Evolutionary conservation across 2,888 invertebrate genomes (phyloP).

Genomic region (Odontothrips loti): DNA sequence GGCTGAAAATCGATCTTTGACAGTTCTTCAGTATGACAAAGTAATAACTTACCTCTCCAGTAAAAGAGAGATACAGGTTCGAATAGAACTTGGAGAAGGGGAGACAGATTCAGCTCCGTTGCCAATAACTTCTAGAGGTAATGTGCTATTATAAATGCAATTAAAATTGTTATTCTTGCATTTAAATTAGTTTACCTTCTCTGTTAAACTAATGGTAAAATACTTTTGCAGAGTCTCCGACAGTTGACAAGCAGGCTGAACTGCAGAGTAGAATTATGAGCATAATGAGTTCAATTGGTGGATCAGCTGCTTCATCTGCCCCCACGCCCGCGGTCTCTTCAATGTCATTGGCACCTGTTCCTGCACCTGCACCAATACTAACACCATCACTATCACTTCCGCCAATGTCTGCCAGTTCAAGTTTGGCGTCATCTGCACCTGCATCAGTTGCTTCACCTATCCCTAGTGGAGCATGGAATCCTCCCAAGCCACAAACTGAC

Average conservation of each 20-base stretch:
- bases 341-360: constrained; percentile 41
- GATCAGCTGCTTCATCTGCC: not conserved
- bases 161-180: not conserved
- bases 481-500: not conserved
- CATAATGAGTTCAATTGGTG: constrained; percentile 53
- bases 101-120: constrained; percentile 41
- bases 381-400: constrained; percentile 45
- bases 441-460: not conserved
- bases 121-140: constrained; percentile 30
- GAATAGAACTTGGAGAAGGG: constrained; percentile 65
- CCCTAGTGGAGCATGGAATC: not conserved
- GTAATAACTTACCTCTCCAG: constrained; percentile 69
- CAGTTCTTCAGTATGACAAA: constrained; percentile 73
- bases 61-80: constrained; percentile 67
- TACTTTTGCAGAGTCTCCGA: constrained; percentile 34
- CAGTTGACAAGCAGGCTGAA: constrained; percentile 57
- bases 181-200: not conserved
- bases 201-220: not conserved
- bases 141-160: not conserved
- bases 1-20: constrained; percentile 73
- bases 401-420: not conserved
- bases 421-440: not conserved
- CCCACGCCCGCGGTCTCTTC: constrained; percentile 41
- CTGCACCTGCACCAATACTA: constrained; percentile 45
- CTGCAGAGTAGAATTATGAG: constrained; percentile 73